Percentiles rank a stretch among this genome's conserved stretches.
phyloP scores from a whole-genome alignment of 2,888 invertebrate species.

The Beris chalybata region DNA sequence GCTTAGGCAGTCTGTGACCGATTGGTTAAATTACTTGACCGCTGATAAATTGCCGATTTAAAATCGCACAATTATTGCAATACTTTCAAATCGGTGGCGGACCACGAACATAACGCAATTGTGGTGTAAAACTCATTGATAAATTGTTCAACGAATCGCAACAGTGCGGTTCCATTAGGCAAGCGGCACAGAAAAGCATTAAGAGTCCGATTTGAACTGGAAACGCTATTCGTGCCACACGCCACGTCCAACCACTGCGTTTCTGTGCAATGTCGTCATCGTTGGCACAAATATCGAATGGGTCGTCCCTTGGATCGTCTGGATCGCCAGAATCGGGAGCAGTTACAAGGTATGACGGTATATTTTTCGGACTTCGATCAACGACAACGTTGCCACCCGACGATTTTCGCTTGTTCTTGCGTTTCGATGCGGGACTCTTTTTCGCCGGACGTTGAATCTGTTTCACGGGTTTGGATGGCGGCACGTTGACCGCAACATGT shows the following conservation, averaged over 20 bases:
- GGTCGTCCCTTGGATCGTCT: constrained; percentile 42
- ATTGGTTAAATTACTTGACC: background rate
- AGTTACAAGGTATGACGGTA: background rate
- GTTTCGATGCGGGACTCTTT: constrained; percentile 40
- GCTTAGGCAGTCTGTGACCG: constrained; percentile 13
- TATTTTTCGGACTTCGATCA: background rate
- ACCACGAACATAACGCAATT: constrained; percentile 73
- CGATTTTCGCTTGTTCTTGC: constrained; percentile 42
- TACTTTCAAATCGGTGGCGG: constrained; percentile 70
- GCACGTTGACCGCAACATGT: background rate
- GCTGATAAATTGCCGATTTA: background rate
- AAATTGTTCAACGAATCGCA: constrained; percentile 75
- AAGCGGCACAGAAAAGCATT: constrained; percentile 70
- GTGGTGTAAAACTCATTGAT: constrained; percentile 71
- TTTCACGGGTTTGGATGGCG: background rate
- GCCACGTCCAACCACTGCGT: constrained; percentile 62
- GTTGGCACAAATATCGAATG: constrained; percentile 41
- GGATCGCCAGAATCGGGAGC: constrained; percentile 45
- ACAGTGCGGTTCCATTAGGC: constrained; percentile 72
- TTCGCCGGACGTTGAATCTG: constrained; percentile 37
- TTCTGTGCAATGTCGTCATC: constrained; percentile 41
- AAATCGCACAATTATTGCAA: background rate
- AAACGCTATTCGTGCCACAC: constrained; percentile 68
- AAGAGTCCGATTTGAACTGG: constrained; percentile 72
- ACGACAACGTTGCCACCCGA: constrained; percentile 7